Evolutionary conservation across 2,888 invertebrate species (phyloP).

Genomic region (Tupiocoris notatus): DNA sequence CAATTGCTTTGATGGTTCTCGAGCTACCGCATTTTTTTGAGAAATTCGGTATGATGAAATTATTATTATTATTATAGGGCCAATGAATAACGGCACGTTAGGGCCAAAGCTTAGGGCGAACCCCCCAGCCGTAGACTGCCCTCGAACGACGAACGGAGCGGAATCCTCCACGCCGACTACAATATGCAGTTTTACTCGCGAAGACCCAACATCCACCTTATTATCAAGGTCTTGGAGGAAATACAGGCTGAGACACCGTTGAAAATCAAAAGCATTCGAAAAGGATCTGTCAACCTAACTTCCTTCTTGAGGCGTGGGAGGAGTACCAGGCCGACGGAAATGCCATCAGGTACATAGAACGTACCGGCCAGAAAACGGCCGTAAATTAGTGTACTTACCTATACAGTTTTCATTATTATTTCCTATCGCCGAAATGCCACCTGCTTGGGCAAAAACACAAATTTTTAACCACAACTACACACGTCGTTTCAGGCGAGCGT

Average conservation of each 20-base stretch:
- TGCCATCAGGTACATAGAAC: not conserved
- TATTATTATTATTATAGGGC: no score
- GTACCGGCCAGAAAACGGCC: conserved; percentile 2
- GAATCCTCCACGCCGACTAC: not conserved
- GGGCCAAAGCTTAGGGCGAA: not conserved
- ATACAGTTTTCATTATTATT: conserved; percentile 4
- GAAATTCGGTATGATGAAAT: no score
- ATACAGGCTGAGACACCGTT: conserved; percentile 9
- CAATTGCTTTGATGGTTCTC: no score
- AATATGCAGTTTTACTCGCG: conserved; percentile 1
- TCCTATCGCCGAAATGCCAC: not conserved
- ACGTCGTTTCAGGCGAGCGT: conserved; percentile 8
- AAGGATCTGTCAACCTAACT: not conserved
- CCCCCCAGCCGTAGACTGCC: no score
- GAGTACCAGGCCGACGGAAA: conserved; percentile 18
- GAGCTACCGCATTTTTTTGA: no score
- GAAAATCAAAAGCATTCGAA: not conserved
- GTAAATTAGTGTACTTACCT: not conserved
- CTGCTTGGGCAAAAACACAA: conserved; percentile 8
- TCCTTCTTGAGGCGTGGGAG: conserved; percentile 17
- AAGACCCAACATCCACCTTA: not conserved
- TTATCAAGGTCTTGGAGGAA: not conserved
- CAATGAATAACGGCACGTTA: not conserved
- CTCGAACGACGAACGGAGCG: conserved; percentile 5
- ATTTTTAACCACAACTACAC: conserved; percentile 21